phyloP scores from a whole-genome alignment of 2,888 invertebrate species.

The Temnothorax ravouxi region DNA sequence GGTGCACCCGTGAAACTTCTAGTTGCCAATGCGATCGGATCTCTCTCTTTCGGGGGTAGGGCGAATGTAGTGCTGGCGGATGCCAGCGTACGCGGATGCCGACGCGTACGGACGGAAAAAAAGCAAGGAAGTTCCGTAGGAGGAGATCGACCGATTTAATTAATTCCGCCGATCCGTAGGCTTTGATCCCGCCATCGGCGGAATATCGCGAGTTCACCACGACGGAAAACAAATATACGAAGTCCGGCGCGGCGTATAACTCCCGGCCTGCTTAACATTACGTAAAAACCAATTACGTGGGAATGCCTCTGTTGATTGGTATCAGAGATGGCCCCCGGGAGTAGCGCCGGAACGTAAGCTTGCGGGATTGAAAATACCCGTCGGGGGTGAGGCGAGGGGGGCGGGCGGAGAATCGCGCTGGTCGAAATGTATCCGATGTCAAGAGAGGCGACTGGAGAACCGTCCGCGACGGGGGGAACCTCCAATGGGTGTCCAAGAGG shows the following conservation, averaged over 20 bases:
- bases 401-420: conserved; percentile 76
- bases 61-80: not conserved
- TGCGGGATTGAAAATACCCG: conserved; percentile 72
- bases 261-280: conserved; percentile 81
- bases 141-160: conserved; percentile 71
- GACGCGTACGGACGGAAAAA: conserved; percentile 51
- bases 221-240: conserved; percentile 81
- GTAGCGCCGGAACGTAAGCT: conserved; percentile 59
- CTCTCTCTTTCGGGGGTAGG: conserved; percentile 30
- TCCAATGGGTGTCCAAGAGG: conserved; percentile 12
- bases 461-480: not conserved
- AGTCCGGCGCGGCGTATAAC: conserved; percentile 47
- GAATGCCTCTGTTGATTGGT: conserved; percentile 84
- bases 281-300: conserved; percentile 85
- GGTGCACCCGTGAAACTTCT: conserved; percentile 43
- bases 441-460: conserved; percentile 72
- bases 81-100: conserved; percentile 17
- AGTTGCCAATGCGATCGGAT: conserved; percentile 50
- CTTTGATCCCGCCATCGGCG: conserved; percentile 79
- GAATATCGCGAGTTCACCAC: conserved; percentile 81
- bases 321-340: conserved; percentile 74
- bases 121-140: conserved; percentile 68
- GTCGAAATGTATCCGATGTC: conserved; percentile 83
- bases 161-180: conserved; percentile 73
- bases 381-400: conserved; percentile 57